These are phyloP conservation scores for Vimba vimba DNA, from an alignment of 2,113 vertebrate genomes.

Conservation along the genomic window DNA sequence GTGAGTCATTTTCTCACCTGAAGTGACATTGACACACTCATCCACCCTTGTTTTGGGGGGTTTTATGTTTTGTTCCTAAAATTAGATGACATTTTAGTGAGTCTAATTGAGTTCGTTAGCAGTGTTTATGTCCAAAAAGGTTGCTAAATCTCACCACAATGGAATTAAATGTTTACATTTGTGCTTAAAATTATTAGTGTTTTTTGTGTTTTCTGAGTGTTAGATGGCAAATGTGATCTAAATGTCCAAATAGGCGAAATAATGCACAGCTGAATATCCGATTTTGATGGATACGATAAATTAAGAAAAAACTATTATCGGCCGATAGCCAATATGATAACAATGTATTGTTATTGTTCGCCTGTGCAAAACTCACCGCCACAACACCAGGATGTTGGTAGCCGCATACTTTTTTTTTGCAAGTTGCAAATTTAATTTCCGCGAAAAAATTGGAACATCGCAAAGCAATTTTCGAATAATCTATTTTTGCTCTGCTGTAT, in stretches of 20 bases:
- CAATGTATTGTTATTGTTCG: background rate
- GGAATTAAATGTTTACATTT: background rate
- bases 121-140: background rate
- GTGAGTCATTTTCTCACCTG: slow-evolving; percentile 12
- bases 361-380: background rate
- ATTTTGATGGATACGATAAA: background rate
- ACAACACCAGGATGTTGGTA: background rate
- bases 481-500: too few species aligned
- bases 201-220: background rate
- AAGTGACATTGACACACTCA: background rate
- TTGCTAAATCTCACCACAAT: background rate
- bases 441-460: background rate
- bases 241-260: background rate
- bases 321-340: background rate
- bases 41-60: background rate
- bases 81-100: background rate
- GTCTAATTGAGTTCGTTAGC: background rate
- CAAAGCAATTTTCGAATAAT: background rate
- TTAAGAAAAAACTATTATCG: background rate
- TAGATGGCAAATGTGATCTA: background rate
- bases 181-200: background rate
- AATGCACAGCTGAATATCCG: background rate
- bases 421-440: background rate
- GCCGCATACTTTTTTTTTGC: background rate
- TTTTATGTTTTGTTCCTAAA: background rate